Evolutionary conservation across 2,113 vertebrate species (phyloP).

Genomic region (Petrocephalus microphthalmus): DNA sequence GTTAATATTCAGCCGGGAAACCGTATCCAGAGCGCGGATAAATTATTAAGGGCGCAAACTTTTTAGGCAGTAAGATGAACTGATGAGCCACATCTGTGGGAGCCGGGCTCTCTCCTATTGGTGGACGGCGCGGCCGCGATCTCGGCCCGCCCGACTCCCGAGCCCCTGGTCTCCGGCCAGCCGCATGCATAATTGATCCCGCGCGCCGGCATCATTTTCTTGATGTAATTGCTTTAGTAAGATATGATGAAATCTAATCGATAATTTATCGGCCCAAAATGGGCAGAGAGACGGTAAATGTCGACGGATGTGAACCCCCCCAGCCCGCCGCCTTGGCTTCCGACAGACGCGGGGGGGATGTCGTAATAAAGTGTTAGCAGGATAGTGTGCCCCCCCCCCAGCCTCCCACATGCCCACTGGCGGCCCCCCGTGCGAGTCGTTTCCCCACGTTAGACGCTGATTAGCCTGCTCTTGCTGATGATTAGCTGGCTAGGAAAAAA

Average conservation of each 20-base stretch:
- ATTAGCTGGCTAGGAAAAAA: conserved; percentile 26
- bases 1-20: conserved; percentile 99
- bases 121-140: conserved; percentile 64
- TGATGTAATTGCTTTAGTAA: conserved; percentile 90
- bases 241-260: conserved; percentile 98
- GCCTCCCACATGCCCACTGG: not conserved
- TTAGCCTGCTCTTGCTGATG: conserved; percentile 29
- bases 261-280: conserved; percentile 88
- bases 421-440: conserved; percentile 18
- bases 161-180: conserved; percentile 78
- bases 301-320: conserved; percentile 25
- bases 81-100: conserved; percentile 96
- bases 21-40: conserved; percentile 98
- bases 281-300: conserved; percentile 56
- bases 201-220: conserved; percentile 79
- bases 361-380: conserved; percentile 17
- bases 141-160: conserved; percentile 77
- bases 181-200: conserved; percentile 93
- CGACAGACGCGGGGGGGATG: not conserved
- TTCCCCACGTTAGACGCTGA: conserved; percentile 34
- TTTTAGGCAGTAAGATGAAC: conserved; percentile 99
- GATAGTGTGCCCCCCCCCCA: not conserved
- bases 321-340: not conserved
- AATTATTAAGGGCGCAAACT: conserved; percentile 99
- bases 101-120: conserved; percentile 77